Evolutionary conservation across 2,888 invertebrate species (phyloP).

Genomic region (Pammene aurita): DNA sequence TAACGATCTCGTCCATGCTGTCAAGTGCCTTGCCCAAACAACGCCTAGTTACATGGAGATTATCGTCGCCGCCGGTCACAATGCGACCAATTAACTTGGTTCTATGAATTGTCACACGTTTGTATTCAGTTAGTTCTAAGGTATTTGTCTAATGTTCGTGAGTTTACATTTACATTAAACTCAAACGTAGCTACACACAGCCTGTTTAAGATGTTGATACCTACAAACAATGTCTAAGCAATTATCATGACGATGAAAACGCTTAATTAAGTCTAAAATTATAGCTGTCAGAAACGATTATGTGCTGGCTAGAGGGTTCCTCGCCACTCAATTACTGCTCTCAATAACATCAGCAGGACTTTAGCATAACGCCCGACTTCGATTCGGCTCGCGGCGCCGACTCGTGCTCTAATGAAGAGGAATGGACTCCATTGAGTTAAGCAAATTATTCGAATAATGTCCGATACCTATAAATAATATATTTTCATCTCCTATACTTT

Average conservation of each 20-base stretch:
- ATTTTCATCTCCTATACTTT: not conserved
- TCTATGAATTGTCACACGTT: slow-evolving; percentile 3
- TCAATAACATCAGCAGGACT: slow-evolving; percentile 43
- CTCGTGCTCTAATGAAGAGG: slow-evolving; percentile 43
- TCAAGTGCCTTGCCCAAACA: not conserved
- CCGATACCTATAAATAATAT: slow-evolving; percentile 10
- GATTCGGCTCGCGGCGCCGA: slow-evolving; percentile 29
- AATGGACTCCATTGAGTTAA: slow-evolving; percentile 43
- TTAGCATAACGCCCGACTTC: slow-evolving; percentile 45
- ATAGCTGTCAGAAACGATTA: slow-evolving; percentile 6
- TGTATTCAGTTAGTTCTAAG: slow-evolving; percentile 2
- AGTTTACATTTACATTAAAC: no score
- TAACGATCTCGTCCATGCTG: not conserved
- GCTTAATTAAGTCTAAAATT: slow-evolving; percentile 5
- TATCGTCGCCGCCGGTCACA: not conserved
- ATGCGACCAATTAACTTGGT: not conserved
- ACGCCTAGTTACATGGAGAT: not conserved
- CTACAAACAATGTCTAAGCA: no score
- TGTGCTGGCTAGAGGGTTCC: slow-evolving; percentile 2
- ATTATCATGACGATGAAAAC: not conserved
- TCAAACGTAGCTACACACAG: no score
- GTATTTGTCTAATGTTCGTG: not conserved
- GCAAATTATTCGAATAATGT: slow-evolving; percentile 50
- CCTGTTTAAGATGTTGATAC: no score
- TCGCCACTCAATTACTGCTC: slow-evolving; percentile 37